Percentiles rank a stretch among this genome's conserved stretches.
phyloP scores from a whole-genome alignment of 1,140 invertebrate species.

The Drosophila oshimai region DNA sequence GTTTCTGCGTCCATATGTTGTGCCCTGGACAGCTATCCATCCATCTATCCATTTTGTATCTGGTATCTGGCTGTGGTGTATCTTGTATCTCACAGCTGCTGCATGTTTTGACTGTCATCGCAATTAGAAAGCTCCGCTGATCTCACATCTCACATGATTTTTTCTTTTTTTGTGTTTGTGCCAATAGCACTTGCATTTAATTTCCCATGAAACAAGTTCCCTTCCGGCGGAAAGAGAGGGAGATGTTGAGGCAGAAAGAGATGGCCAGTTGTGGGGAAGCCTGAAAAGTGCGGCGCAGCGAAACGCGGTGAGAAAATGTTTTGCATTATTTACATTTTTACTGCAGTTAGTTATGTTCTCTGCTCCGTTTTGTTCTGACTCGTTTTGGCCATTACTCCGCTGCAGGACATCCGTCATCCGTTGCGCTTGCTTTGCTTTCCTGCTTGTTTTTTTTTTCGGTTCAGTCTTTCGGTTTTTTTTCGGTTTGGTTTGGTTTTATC shows the following conservation, averaged over 20 bases:
- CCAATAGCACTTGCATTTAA: constrained; percentile 59
- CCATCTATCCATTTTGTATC: constrained; percentile 34
- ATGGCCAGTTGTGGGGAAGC: constrained; percentile 46
- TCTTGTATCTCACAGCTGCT: constrained; percentile 35
- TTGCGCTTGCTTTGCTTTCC: constrained; percentile 62
- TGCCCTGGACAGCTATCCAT: constrained; percentile 19
- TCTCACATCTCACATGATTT: constrained; percentile 15
- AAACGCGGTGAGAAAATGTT: constrained; percentile 79
- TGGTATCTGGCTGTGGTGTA: constrained; percentile 28
- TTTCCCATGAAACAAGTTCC: constrained; percentile 67
- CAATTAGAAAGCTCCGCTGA: constrained; percentile 61
- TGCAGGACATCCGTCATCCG: constrained; percentile 75
- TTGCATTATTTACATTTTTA: constrained; percentile 79
- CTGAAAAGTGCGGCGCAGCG: constrained; percentile 71
- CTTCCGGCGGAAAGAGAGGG: constrained; percentile 23
- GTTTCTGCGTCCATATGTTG: constrained; percentile 58
- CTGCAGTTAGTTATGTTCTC: constrained; percentile 40
- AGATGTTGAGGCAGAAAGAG: background rate
- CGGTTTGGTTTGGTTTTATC: constrained; percentile 61
- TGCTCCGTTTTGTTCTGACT: constrained; percentile 29
- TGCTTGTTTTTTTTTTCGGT: constrained; percentile 23
- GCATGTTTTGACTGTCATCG: constrained; percentile 56
- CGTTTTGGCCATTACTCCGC: constrained; percentile 42
- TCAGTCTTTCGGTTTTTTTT: background rate
- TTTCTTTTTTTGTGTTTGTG: constrained; percentile 10